phyloP scores from a whole-genome alignment of 2,888 invertebrate species.

The Galeruca laticollis region DNA sequence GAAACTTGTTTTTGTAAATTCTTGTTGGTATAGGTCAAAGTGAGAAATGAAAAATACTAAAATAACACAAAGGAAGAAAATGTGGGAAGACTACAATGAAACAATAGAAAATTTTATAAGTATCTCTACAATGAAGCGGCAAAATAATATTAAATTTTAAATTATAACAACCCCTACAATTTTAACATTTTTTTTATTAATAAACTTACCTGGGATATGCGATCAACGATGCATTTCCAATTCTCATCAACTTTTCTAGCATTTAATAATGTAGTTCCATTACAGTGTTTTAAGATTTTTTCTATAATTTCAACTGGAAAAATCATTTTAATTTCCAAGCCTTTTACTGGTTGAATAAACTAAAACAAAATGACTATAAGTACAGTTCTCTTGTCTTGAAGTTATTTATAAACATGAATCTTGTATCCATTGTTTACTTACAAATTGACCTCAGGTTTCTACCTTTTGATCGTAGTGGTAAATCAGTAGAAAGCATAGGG shows the following conservation, averaged over 20 bases:
- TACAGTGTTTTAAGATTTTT: constrained; percentile 61
- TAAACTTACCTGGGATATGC: constrained; percentile 59
- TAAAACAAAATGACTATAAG: constrained; percentile 14
- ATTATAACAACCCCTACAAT: neutral
- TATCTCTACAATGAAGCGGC: too few relatives aligned
- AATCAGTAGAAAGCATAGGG: neutral
- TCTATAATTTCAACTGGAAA: constrained; percentile 64
- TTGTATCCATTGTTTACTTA: neutral
- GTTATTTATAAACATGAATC: constrained; percentile 36
- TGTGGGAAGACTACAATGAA: too few relatives aligned
- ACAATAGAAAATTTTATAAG: too few relatives aligned
- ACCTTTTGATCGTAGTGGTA: neutral
- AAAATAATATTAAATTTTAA: too few relatives aligned
- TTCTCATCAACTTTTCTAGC: constrained; percentile 57
- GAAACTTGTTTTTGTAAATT: too few relatives aligned
- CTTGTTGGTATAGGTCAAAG: too few relatives aligned
- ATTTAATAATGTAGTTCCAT: constrained; percentile 61
- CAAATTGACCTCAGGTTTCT: neutral
- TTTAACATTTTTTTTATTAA: constrained; percentile 1
- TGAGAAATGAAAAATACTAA: too few relatives aligned
- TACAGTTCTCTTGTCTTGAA: constrained; percentile 29
- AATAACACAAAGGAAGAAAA: too few relatives aligned
- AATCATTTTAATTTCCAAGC: constrained; percentile 49
- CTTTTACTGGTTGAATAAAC: constrained; percentile 6
- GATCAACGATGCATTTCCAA: constrained; percentile 59